Base-by-base conservation (phyloP, 2,888 invertebrate species). In the Zygaena filipendulae region DNA sequence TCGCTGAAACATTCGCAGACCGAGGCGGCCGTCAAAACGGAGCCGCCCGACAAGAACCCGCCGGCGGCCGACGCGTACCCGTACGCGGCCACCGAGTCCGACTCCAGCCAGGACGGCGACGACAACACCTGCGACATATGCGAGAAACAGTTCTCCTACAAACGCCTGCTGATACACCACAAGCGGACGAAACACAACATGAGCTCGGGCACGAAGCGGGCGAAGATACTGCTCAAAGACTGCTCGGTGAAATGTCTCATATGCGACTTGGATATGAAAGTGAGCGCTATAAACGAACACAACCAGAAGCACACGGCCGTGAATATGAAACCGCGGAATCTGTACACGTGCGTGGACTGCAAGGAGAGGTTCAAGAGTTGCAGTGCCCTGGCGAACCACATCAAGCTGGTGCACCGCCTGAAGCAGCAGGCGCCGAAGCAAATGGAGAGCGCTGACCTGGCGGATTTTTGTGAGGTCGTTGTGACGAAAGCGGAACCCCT, bases 391-490 rank as follows among this genome's bases (percentile, higher is more conserved):
- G 69, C 70, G 0, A 69, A 52, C 27, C 79, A 79, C 40, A 79
- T 79, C 25, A 77, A 77, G 38, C 38, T 75, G n/a, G 61, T 75
- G 16, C 79, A 79, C 39, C 50, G 70, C 12, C 30, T 55, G 5
- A 54, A 50, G 33, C 51, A 67, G 35, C 53, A 54, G 11, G 61
- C 59, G 37, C 42, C 52, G 28, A 45, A 55, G 19, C 52, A 47
- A 21, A 27, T 37, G 21, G 27, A 42, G 35, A 30, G 38, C 26
- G 27, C 43, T 2, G 59, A 79, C 36, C 46, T 69, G 59, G 67
- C 79, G 71, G 80, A 79, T 72, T 81, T 80, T 75, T 81, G 81
- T 69, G 81, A 81, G 42, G 79, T 80, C 71, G 80, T 80, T 71
- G 80, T 80, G 72, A 70, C 79, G 16, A 80, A 81, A 49, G 57